phyloP scores from a whole-genome alignment of 1,140 invertebrate species.

The Aporrectodea caliginosa region DNA sequence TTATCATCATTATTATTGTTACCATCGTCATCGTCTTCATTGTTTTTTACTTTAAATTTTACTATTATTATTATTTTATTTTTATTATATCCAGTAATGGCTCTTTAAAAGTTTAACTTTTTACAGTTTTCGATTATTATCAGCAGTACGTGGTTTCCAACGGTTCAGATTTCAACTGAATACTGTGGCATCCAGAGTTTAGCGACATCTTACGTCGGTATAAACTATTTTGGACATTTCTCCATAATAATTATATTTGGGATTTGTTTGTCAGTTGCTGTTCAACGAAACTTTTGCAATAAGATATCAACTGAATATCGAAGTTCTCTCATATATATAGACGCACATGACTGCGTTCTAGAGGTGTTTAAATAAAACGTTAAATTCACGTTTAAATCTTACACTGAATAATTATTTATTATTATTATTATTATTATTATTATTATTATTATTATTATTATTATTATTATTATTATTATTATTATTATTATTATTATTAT shows the following conservation, averaged over 20 bases:
- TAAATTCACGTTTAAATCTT: background rate
- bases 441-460: slow-evolving; percentile 4
- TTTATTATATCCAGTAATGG: no score
- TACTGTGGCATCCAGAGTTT: no score
- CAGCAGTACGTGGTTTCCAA: no score
- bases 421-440: slow-evolving; percentile 4
- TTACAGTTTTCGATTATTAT: no score
- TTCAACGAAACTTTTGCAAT: background rate
- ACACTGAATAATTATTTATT: background rate
- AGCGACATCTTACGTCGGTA: no score
- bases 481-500: slow-evolving; percentile 4
- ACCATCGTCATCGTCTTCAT: no score
- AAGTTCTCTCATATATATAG: background rate
- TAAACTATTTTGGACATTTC: no score
- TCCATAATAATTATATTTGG: background rate
- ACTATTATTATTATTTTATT: background rate
- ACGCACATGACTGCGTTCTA: background rate
- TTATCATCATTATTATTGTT: no score
- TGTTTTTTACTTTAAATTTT: background rate
- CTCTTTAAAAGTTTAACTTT: no score
- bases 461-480: slow-evolving; percentile 4
- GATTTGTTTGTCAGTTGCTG: background rate
- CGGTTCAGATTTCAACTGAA: no score
- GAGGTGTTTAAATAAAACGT: background rate
- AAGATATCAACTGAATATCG: background rate